Base-by-base conservation (phyloP, 1,140 invertebrate genomes). In the Ceratina calcarata region DNA sequence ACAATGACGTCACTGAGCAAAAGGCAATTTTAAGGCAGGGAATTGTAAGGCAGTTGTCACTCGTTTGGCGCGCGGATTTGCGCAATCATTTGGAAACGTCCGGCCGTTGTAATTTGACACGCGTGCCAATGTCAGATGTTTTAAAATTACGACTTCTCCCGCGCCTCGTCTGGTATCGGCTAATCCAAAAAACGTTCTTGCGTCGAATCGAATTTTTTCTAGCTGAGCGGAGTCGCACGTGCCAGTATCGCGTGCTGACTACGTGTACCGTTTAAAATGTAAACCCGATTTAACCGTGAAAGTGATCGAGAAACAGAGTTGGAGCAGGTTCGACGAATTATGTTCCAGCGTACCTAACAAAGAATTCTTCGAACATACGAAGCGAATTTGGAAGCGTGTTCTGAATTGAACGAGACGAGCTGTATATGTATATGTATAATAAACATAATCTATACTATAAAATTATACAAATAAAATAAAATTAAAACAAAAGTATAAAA, bases 151-250 rank as follows among this genome's bases (percentile, higher is more conserved):
- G 51, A 22, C 27, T 24, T 24, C 8, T 57, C 24, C 49, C 7
- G 49, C 15, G 13, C 37, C n/a, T 73, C 24, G 53, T 20, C 27
- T 37, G 58, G 18, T 74, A 74, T 66, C 60, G n/a, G 58, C 78
- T 65, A 72, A 68, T 51, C 27, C 67, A 49, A 62, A 71, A 82
- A 85, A 85, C 79, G 61, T 77, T 68, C n/a, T 81, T 77, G 84
- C 74, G 12, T 75, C 83, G 79, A 85, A 86, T 86, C 81, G 73
- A 65, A 86, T 86, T 72, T 64, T 45, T 86, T 86, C 85, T 86
- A 73, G 70, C 61, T 77, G 49, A 65, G 27, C 82, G 76, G 73
- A 51, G 62, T 61, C 27, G 69, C 85, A 86, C 85, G 84, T 86
- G 84, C 51, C 71, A 24, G 24, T 18, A 32, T 22, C 20, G 32